These are phyloP conservation scores for Aphodius sticticus DNA, from an alignment of 2,888 invertebrate genomes.

Conservation along the genomic window DNA sequence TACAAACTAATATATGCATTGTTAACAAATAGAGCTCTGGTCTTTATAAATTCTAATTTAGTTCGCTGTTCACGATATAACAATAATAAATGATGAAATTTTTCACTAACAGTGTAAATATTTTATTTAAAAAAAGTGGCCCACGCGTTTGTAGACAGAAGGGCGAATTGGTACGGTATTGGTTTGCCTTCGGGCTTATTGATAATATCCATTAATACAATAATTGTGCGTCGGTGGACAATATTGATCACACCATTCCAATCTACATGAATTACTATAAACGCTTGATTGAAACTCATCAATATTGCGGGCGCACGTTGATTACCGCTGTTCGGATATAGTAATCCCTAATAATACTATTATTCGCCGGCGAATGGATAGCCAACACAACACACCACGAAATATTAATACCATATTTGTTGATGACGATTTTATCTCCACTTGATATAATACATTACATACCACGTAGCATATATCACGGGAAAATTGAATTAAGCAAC, in stretches of 20 bases:
- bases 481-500: not conserved
- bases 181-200: not conserved
- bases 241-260: not conserved
- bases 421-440: not conserved
- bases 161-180: not conserved
- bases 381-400: not conserved
- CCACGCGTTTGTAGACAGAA: not conserved
- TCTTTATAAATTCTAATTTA: no score
- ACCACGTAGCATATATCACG: not conserved
- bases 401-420: not conserved
- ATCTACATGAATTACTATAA: not conserved
- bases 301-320: not conserved
- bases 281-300: slow-evolving; percentile 4
- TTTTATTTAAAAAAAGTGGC: not conserved
- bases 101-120: no score
- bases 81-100: no score
- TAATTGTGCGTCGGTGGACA: not conserved
- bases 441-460: not conserved
- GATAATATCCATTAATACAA: not conserved
- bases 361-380: not conserved
- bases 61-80: not conserved
- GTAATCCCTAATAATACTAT: not conserved
- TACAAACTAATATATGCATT: not conserved
- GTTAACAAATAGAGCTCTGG: no score
- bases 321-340: not conserved